Evolutionary conservation across 2,797 vertebrate species (phyloP).

Genomic region (Sebastes oblongus): DNA sequence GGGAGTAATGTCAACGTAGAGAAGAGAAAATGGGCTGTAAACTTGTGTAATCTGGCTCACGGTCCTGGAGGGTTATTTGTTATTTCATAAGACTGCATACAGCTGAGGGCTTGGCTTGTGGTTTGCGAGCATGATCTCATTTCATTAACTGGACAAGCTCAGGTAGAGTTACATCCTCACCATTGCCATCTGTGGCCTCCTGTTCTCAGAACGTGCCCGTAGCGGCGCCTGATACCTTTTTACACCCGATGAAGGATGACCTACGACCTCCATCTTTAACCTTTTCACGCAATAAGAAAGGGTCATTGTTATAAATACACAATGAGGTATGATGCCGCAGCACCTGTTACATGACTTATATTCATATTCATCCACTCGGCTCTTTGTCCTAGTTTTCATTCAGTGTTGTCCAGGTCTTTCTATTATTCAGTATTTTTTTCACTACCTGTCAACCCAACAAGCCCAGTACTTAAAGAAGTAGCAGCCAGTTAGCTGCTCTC

Average conservation of each 20-base stretch:
- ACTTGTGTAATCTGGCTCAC: conserved; percentile 34
- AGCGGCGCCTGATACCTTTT: conserved; percentile 6
- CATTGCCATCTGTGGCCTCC: conserved; percentile 63
- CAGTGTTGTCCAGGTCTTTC: conserved; percentile 32
- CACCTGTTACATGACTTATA: conserved; percentile 11
- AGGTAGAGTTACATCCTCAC: conserved; percentile 72
- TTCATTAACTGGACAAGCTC: conserved; percentile 68
- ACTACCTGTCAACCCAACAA: conserved; percentile 30
- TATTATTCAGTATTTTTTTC: conserved; percentile 49
- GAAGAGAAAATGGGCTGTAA: conserved; percentile 47
- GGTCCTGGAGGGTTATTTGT: conserved; percentile 46
- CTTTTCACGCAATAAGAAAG: conserved; percentile 13
- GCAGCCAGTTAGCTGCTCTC: conserved; percentile 40
- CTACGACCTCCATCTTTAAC: conserved; percentile 45
- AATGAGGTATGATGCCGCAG: conserved; percentile 2
- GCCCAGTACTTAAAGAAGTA: conserved; percentile 34
- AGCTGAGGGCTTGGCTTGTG: conserved; percentile 43
- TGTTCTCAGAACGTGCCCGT: conserved; percentile 30
- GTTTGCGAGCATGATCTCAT: conserved; percentile 67
- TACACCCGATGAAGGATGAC: conserved; percentile 54
- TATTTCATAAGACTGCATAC: conserved; percentile 49
- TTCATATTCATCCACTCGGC: neutral
- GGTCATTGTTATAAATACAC: conserved; percentile 18
- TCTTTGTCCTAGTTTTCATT: conserved; percentile 39
- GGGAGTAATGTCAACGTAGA: conserved; percentile 39